Conservation (phyloP, 2,113 vertebrate genomes). For the Microcebus ravelobensis region DNA sequence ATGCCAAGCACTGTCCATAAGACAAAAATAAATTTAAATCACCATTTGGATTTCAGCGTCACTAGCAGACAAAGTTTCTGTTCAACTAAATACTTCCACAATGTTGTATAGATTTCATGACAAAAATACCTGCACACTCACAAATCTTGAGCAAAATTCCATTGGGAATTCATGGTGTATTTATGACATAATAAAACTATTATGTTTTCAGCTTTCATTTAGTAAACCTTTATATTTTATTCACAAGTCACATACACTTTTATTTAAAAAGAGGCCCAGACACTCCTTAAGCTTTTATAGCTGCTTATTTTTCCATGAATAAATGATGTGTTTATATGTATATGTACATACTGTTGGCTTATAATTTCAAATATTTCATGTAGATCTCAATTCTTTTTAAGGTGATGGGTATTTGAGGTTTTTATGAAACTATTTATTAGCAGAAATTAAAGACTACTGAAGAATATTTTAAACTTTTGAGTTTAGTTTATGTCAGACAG, state of each 20-base stretch:
- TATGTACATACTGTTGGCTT: slow-evolving; percentile 67
- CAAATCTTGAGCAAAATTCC: slow-evolving; percentile 78
- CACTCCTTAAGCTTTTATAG: slow-evolving; percentile 75
- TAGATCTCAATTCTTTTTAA: slow-evolving; percentile 74
- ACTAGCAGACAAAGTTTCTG: slow-evolving; percentile 77
- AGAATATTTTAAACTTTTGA: slow-evolving; percentile 58
- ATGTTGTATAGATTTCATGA: slow-evolving; percentile 72
- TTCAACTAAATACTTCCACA: slow-evolving; percentile 74
- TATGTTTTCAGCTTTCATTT: slow-evolving; percentile 81
- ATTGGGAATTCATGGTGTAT: slow-evolving; percentile 66
- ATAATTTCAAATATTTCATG: slow-evolving; percentile 76
- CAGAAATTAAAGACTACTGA: slow-evolving; percentile 75
- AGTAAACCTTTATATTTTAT: slow-evolving; percentile 82
- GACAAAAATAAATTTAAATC: slow-evolving; percentile 78
- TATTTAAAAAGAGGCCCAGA: slow-evolving; percentile 75
- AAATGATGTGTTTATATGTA: slow-evolving; percentile 79
- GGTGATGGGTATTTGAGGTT: slow-evolving; percentile 67
- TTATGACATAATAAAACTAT: slow-evolving; percentile 83
- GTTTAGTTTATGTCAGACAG: slow-evolving; percentile 48
- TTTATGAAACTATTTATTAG: slow-evolving; percentile 64
- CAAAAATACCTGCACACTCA: slow-evolving; percentile 73
- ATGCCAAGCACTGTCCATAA: slow-evolving; percentile 44
- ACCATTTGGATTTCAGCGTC: slow-evolving; percentile 76
- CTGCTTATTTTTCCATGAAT: slow-evolving; percentile 82
- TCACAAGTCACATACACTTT: slow-evolving; percentile 73